Base-by-base conservation (phyloP, 2,888 invertebrate species). In the Lithophane leautieri region DNA sequence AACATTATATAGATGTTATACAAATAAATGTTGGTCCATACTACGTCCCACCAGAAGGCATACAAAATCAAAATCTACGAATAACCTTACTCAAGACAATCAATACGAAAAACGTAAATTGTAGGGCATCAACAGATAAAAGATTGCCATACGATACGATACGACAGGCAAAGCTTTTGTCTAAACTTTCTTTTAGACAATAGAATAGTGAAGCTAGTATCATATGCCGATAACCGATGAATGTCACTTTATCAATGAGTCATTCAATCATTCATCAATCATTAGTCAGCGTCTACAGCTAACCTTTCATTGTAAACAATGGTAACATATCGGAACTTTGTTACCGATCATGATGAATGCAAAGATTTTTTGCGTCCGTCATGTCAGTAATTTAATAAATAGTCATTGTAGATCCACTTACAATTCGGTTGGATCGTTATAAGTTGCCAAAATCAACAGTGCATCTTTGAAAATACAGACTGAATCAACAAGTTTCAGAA, bases 241-340 rank as follows among this genome's bases (percentile, higher is more conserved):
- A 91, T 92, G 92, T 92, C 91, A 88, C 85, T 91, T 90, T 91
- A 92, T 93, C 93, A 93, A 93, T 94, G 94, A 94, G 91, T 93
- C 93, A 94, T 88, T 92, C 92, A 91, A 92, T 94, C 93, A 93
- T 93, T 92, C 91, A 92, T 91, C 91, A 91, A 92, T 93, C 93
- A 94, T 94, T 94, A 95, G 91, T 94, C 94, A 94, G 92, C 93
- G 89, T 89, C 89, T 90, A 89, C 88, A 86, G 83, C 85, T 90
- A 91, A 78, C 83, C 75, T 77, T 91, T 91, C 90, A 87, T 68
- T 85, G 88, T 88, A 92, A 91, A 93, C 93, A 93, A 93, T 92
- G 84, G 90, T 85, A 82, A 90, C 89, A 84, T 82, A 79, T 79
- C 62, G 65, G 81, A 87, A 87, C 89, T 87, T 89, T 88, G 90